Base-by-base conservation (phyloP, 2,888 invertebrate genomes). In the Stenolophus ochropezus region DNA sequence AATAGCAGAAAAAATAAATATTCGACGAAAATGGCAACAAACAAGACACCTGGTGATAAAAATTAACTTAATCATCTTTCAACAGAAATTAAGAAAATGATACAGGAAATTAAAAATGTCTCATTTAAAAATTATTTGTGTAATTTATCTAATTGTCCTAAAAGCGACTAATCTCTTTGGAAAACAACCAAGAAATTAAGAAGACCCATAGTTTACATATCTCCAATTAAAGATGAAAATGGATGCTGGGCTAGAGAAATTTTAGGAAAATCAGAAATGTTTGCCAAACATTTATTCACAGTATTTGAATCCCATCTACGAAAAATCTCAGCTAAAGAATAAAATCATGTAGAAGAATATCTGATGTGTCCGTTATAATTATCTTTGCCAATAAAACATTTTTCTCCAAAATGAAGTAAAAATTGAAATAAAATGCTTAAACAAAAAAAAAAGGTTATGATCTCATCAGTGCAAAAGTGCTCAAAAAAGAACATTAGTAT, bases 361-460 rank as follows among this genome's bases (percentile, higher is more conserved):
- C 6, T 58, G 16, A 8, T 3, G 16, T 23, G 5, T 8, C 6
- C 21, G 2, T 2, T 23, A 8, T 8, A 23, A 16, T 11, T 23
- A 23, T 23, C 23, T 16, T 6, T 6, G 3, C 20, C 27, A 4
- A 69, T 69, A 5, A 69, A 25, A 23, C 58, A 58, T 14, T 5
- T 49, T 49, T 5, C 47, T 2, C 47, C 47, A 5, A 49, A 49
- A n/a, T 4, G 11, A 49, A 14, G 3, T 2, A 49, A 49, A 49
- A 49, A 49, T n/a, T n/a, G n/a, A n/a, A n/a, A n/a, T n/a, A n/a
- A n/a, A n/a, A n/a, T 33, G 8, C 8, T 20, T 81, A 18, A 74
- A 74, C 20, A 71, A 14, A n/a, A 83, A 69, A 69, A 83, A 83
- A 82, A n/a, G 85, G 84, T 1, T 83, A 81, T 18, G 86, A 86